Evolutionary conservation across 1,140 invertebrate genomes (phyloP), one percentile per base, ranked within the genome.

Genomic region (Leptinotarsa texana): DNA sequence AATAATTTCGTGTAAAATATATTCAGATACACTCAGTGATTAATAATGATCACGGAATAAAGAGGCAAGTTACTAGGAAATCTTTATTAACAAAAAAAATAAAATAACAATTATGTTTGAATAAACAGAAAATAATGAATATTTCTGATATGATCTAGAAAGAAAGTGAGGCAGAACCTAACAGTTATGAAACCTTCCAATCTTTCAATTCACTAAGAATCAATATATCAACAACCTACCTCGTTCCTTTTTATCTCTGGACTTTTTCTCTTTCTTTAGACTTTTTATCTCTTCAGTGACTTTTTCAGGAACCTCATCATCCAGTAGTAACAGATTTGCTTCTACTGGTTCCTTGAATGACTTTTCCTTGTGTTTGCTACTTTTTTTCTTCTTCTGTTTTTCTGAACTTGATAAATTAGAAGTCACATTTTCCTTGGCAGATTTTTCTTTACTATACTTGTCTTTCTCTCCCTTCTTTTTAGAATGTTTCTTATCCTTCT

Each of bases 211-310:
- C 8, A 42, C 33, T 42, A 42, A 11, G 8, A 42, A 42, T 42
- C 11, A 42, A 11, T 74, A 65, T 65, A 49, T 24, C 13, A 33
- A 27, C 11, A 24, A 68, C 65, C 87, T 83, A 80, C 83, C 79
- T 75, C 88, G 84, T 82, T 86, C 86, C 42, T 84, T 83, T 77
- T 86, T 87, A 78, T 84, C 84, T 82, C 85, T 82, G 76, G 86
- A 83, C 75, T 47, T 84, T 63, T 87, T 88, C 15, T 82, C 72
- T 63, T 76, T 84, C 74, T 88, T 87, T 3, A 79, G 75, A 74
- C 83, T 87, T 47, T 83, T 86, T 42, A 81, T 82, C 75, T 86
- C 86, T 8, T 73, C 72, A 77, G 75, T 72, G 75, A 22, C 42
- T 74, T 75, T 63, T 75, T 66, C 47, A 13, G 65, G 66, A 47